These are phyloP conservation scores for Xestia rhomboidea DNA, from an alignment of 2,888 invertebrate genomes.

Conservation along the genomic window DNA sequence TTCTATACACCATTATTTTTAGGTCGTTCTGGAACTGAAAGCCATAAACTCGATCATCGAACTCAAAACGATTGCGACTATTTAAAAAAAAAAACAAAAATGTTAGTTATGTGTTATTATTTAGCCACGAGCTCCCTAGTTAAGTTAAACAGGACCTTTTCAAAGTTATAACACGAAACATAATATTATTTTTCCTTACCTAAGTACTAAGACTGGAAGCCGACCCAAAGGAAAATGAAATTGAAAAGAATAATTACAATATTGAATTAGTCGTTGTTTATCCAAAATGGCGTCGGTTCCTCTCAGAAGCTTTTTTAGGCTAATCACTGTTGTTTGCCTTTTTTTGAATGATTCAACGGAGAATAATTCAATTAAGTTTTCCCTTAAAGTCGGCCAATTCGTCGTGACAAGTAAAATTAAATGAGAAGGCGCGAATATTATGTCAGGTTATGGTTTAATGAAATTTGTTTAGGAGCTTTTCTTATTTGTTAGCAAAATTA, in stretches of 20 bases:
- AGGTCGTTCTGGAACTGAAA: too few relatives aligned
- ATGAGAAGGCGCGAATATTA: slow-evolving; percentile 17
- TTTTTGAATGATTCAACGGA: slow-evolving; percentile 37
- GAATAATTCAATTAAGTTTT: slow-evolving; percentile 57
- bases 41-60: too few relatives aligned
- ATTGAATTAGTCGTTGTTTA: slow-evolving; percentile 42
- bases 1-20: too few relatives aligned
- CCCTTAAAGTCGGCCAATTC: slow-evolving; percentile 32
- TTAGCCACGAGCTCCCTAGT: too few relatives aligned
- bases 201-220: neutral
- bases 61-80: too few relatives aligned
- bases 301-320: slow-evolving; percentile 23
- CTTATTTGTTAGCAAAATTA: neutral
- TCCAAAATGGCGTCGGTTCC: slow-evolving; percentile 19
- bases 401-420: slow-evolving; percentile 44
- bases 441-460: slow-evolving; percentile 13
- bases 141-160: neutral
- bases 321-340: slow-evolving; percentile 49
- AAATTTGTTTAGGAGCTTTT: slow-evolving; percentile 27
- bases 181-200: neutral
- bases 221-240: slow-evolving; percentile 5
- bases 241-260: slow-evolving; percentile 39
- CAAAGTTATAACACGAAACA: neutral
- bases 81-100: too few relatives aligned
- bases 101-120: too few relatives aligned